Conservation (phyloP, 2,797 vertebrate species). For the Apogon talboti region DNA sequence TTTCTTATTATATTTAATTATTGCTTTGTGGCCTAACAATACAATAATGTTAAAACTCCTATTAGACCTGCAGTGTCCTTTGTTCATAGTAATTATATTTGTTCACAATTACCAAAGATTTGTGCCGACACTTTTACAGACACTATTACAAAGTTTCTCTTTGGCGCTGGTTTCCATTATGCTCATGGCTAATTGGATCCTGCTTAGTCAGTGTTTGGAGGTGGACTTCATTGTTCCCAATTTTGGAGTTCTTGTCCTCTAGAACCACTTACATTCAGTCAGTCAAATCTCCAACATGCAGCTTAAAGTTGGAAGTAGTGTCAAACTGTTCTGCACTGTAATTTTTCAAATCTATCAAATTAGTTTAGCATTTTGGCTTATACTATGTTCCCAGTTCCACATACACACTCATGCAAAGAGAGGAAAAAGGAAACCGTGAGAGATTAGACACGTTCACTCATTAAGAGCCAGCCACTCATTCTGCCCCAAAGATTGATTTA, state of each 20-base stretch:
- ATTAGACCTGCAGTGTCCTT: constrained; percentile 64
- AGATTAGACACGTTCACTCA: constrained; percentile 61
- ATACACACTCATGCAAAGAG: constrained; percentile 13
- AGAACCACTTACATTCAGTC: constrained; percentile 40
- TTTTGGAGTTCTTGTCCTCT: constrained; percentile 27
- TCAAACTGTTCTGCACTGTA: constrained; percentile 15
- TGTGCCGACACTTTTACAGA: constrained; percentile 57
- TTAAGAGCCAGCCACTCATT: constrained; percentile 69
- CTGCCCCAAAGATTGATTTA: constrained; percentile 79
- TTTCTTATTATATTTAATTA: constrained; percentile 70
- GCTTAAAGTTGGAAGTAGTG: constrained; percentile 28
- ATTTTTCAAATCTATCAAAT: constrained; percentile 4
- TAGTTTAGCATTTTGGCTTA: constrained; percentile 4
- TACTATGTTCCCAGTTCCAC: background rate
- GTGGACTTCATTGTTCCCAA: constrained; percentile 58
- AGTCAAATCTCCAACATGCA: constrained; percentile 34
- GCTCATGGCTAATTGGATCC: constrained; percentile 75
- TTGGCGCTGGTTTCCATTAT: constrained; percentile 60
- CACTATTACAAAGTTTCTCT: constrained; percentile 71
- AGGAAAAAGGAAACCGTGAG: constrained; percentile 35
- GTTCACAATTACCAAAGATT: constrained; percentile 72
- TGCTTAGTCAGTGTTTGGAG: constrained; percentile 49
- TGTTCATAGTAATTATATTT: constrained; percentile 82
- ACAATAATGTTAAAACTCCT: constrained; percentile 61
- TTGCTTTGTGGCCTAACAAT: constrained; percentile 68